Conservation (phyloP, 2,888 invertebrate species). For the Andrena praecox region DNA sequence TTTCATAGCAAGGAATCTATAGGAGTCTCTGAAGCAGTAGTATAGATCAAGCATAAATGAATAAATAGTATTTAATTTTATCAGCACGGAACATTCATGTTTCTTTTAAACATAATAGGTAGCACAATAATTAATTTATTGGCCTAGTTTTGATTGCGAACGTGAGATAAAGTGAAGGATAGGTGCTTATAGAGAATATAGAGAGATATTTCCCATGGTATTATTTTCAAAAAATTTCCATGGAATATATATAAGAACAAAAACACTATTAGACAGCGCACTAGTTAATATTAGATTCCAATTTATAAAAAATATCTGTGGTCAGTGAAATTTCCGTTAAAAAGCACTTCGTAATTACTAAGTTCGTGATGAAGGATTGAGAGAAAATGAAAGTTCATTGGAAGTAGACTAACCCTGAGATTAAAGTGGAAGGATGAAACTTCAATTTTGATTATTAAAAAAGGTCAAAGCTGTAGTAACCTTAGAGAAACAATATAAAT, state of each 20-base stretch:
- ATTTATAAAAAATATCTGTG: not conserved
- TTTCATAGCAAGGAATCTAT: no score
- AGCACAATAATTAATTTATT: not conserved
- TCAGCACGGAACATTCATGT: not conserved
- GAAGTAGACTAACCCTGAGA: not conserved
- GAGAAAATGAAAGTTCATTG: not conserved
- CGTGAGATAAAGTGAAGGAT: no score
- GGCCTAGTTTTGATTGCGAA: not conserved
- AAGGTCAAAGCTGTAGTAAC: not conserved
- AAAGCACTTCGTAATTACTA: not conserved
- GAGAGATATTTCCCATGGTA: no score
- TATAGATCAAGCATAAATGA: not conserved
- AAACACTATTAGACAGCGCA: no score
- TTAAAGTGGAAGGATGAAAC: not conserved
- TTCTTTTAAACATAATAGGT: not conserved
- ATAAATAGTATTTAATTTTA: not conserved
- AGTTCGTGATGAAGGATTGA: not conserved
- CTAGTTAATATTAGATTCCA: no score
- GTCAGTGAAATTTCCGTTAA: not conserved
- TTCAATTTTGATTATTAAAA: not conserved
- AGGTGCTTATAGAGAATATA: no score
- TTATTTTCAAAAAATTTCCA: no score
- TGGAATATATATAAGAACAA: no score
- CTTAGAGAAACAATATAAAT: not conserved
- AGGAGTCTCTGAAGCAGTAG: not conserved